These are phyloP conservation scores for Corynorhinus townsendii DNA, from an alignment of 2,113 vertebrate species.

Conservation along the genomic window DNA sequence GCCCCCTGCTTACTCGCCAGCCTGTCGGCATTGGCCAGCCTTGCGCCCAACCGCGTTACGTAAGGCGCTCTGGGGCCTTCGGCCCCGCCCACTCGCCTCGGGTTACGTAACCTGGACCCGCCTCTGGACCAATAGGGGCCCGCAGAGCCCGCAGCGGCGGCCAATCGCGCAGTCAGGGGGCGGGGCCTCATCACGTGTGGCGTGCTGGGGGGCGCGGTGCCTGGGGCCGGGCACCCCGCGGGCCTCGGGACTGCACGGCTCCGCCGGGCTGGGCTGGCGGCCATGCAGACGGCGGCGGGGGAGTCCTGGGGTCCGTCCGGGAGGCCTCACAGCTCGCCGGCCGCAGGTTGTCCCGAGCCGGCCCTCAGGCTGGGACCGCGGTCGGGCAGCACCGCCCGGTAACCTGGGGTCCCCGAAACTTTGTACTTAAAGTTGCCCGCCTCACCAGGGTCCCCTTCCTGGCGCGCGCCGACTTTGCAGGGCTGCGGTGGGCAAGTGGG, in stretches of 20 bases:
- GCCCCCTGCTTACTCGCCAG: neutral
- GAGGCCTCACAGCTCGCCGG: neutral
- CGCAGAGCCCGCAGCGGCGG: accelerated
- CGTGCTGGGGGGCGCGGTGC: slow-evolving; percentile 22
- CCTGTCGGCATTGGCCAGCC: neutral
- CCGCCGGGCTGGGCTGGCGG: neutral
- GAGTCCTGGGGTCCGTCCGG: neutral
- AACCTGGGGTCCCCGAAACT: neutral
- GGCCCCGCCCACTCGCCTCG: neutral
- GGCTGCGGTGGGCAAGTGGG: neutral
- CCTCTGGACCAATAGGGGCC: slow-evolving; percentile 51
- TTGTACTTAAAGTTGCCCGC: neutral
- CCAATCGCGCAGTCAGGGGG: neutral
- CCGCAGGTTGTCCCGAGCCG: too few relatives aligned
- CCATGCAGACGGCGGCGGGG: neutral
- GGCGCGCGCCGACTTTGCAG: neutral
- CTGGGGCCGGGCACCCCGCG: slow-evolving; percentile 13
- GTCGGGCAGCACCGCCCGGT: neutral
- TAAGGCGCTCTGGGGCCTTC: slow-evolving; percentile 70
- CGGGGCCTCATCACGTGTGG: neutral
- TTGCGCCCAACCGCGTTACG: slow-evolving; percentile 50
- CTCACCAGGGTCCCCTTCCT: neutral
- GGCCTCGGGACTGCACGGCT: neutral
- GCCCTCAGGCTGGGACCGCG: neutral
- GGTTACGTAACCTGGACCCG: neutral